A percentile compares a stretch with the other conserved stretches of the same genome.
Evolutionary conservation across 2,797 vertebrate genomes (phyloP).

Genomic region (Clamator glandarius): DNA sequence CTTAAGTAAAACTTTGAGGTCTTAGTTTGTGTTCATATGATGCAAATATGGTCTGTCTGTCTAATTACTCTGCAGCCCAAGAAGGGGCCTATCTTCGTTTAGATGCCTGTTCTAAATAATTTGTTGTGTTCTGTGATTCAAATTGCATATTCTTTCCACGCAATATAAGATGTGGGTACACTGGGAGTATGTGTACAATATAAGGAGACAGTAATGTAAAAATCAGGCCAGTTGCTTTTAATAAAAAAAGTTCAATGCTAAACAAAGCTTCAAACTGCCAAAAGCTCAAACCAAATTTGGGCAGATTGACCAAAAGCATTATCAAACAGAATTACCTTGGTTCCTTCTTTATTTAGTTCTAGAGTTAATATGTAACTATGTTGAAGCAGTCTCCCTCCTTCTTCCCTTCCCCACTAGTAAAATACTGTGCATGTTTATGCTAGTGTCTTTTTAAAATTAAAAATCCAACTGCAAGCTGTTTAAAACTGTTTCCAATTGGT

Average conservation of each 20-base stretch:
- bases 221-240: neutral
- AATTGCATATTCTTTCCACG: neutral
- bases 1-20: neutral
- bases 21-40: neutral
- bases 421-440: constrained; percentile 41
- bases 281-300: neutral
- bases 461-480: neutral
- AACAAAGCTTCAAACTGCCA: neutral
- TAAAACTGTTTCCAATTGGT: constrained; percentile 56
- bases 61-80: neutral
- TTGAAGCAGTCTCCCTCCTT: neutral
- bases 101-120: neutral
- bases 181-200: neutral
- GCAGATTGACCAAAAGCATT: neutral
- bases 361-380: constrained; percentile 26
- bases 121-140: neutral
- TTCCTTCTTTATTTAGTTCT: constrained; percentile 14
- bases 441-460: constrained; percentile 6
- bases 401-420: constrained; percentile 21
- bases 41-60: neutral
- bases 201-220: neutral
- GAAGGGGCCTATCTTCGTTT: neutral
- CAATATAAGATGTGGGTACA: neutral
- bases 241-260: neutral
- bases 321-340: neutral